These are phyloP conservation scores for Natrix natrix DNA, from an alignment of 2,797 vertebrate species.

Conservation along the genomic window DNA sequence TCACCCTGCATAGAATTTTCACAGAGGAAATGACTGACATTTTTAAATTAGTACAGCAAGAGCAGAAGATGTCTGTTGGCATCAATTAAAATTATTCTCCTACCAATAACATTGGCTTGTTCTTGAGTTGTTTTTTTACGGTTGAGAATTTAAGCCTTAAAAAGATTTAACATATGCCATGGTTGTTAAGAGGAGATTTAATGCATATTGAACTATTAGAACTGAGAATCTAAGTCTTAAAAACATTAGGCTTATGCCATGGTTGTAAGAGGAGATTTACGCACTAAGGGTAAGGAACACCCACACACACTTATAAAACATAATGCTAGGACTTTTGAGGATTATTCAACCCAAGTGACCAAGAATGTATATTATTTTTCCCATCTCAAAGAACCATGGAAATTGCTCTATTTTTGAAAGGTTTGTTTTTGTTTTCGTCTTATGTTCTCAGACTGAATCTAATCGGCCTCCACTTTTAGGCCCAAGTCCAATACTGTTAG, in stretches of 20 bases:
- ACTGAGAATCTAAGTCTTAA: background rate
- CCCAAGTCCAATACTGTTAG: background rate
- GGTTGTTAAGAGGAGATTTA: no score
- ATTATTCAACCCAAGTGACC: background rate
- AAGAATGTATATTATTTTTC: background rate
- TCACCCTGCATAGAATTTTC: background rate
- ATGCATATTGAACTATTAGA: background rate
- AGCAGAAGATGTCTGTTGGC: background rate
- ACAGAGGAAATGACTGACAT: background rate
- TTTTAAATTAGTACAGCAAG: background rate
- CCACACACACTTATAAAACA: background rate
- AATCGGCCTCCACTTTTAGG: background rate
- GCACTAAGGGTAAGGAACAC: no score
- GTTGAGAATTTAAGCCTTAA: background rate
- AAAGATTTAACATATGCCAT: background rate
- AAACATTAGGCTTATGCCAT: background rate
- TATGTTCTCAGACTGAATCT: background rate
- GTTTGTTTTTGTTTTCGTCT: background rate
- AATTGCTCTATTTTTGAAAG: background rate
- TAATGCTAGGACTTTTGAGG: background rate
- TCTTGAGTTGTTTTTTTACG: background rate
- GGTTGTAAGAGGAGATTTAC: background rate
- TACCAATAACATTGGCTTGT: no score
- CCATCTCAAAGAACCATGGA: background rate
- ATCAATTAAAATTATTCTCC: background rate